Conservation (phyloP, 2,888 invertebrate genomes). For the Magallana nippona region DNA sequence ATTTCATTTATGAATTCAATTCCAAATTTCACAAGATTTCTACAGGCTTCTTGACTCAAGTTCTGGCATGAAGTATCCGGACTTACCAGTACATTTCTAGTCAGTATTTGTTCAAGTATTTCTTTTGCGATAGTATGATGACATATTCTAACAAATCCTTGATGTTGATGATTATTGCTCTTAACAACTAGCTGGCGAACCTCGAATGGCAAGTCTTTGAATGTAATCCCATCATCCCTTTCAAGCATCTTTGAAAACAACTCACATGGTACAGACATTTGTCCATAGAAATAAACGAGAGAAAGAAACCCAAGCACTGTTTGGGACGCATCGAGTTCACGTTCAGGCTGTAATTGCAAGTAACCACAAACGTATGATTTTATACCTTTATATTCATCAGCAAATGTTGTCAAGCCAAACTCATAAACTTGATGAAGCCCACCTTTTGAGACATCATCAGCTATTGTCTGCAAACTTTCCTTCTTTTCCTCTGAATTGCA, state of each 20-base stretch:
- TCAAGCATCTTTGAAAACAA: conserved; percentile 52
- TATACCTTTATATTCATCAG: conserved; percentile 31
- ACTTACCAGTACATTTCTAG: background rate
- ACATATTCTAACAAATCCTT: conserved; percentile 53
- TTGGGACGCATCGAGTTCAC: conserved; percentile 43
- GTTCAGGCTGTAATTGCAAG: conserved; percentile 9
- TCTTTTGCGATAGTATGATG: conserved; percentile 59
- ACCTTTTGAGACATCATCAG: background rate
- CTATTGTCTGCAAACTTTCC: conserved; percentile 2
- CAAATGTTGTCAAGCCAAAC: conserved; percentile 38
- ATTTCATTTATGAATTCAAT: conserved; percentile 49
- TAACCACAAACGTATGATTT: conserved; percentile 40
- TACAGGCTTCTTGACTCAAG: conserved; percentile 10
- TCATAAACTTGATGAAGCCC: conserved; percentile 39
- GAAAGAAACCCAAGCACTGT: conserved; percentile 46
- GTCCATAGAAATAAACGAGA: conserved; percentile 48
- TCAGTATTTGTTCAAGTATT: conserved; percentile 57
- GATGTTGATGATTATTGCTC: conserved; percentile 48
- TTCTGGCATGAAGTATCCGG: conserved; percentile 3
- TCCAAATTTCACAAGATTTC: conserved; percentile 47
- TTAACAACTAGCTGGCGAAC: conserved; percentile 53
- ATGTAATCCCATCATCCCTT: conserved; percentile 45
- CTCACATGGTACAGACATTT: conserved; percentile 45
- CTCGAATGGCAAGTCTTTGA: conserved; percentile 53
- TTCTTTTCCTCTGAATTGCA: conserved; percentile 39